Base-by-base conservation (phyloP, 2,888 invertebrate genomes). In the Luperina nickerlii region DNA sequence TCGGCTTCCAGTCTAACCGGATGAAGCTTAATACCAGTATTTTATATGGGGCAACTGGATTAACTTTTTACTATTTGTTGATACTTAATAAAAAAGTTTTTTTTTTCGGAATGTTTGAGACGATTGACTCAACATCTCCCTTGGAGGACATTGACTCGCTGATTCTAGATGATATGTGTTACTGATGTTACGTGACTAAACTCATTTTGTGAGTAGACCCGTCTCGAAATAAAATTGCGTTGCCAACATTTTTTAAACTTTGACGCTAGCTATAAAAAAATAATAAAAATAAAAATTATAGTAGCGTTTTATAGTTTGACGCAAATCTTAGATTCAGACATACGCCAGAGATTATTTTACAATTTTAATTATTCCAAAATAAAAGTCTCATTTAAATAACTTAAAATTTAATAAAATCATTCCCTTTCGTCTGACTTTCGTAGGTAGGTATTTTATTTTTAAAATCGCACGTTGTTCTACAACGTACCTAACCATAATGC, bases 401-500 rank as follows among this genome's bases (percentile, higher is more conserved):
- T 32, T 32, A 32, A 45, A 45, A 45, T 11, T 38, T 4, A 38
- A 2, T 3, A 45, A 45, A 45, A 42, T 32, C 9, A 51, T 20
- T 77, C 18, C 8, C 9, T 32, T 15, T 77, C 24, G 11, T 78
- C 32, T 24, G 18, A 63, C 4, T 18, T 18, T 63, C 63, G 18
- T 63, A n/a, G n/a, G n/a, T n/a, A n/a, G n/a, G n/a, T n/a, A 57
- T 45, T 79, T 79, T 38, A 78, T 68, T 67, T 78, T 27, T 48
- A 20, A 57, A 67, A 27, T 73, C 24, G 57, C 42, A 24, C 42
- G 11, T 24, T 24, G 20, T 60, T 27, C 5, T 57, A 27, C 38
- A 79, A 69, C 48, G 48, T 80, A 32, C 32, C 32, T 32, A 70
- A 78, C 24, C n/a, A 18, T 7, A 27, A 27, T 24, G 42, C 20